Base-by-base conservation (phyloP, 2,113 vertebrate genomes). In the Menura novaehollandiae region DNA sequence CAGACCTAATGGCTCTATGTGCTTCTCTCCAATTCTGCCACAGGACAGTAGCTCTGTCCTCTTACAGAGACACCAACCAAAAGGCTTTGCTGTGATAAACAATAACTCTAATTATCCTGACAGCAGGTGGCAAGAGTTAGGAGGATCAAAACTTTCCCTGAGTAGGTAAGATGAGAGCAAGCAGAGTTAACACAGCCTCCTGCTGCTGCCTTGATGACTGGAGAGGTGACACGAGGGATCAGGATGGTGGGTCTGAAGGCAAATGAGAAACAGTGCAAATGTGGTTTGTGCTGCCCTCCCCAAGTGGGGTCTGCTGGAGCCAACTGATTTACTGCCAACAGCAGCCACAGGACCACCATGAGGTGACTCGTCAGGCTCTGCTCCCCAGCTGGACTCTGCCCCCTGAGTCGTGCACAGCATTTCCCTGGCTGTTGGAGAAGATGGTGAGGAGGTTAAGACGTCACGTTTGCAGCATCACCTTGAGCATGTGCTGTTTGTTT, bases 191-290 rank as follows among this genome's bases (percentile, higher is more conserved):
- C 14, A 8, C 16, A 63, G 56, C 21, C 44, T 81, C 22, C 53
- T 53, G 30, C n/a, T 28, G 21, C 47, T 47, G 56, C 60, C 27
- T 5, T n/a, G 56, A 8, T 55, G 64, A 26, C 66, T 28, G 80
- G 33, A 47, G 85, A 71, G 49, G 35, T 58, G 89, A 37, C 43
- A 11, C 0, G 0, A 11, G 24, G n/a, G 46, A 22, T 46, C 33
- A 23, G 52, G 21, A 9, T 7, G 33, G n/a, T 39, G 58, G 47
- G 9, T 44, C 24, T 71, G 56, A 30, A 64, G 41, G 28, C 41
- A 51, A 8, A 13, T 16, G 13, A 23, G 24, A 7, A 43, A 6
- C 0, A 1, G 21, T 30, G 66, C 37, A 5, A 14, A 5, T 2
- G 37, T 2, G 9, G 30, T 55, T 74, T 62, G 28, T 58, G 71